Evolutionary conservation across 2,113 vertebrate species (phyloP).

Genomic region (Semnornis frantzii): DNA sequence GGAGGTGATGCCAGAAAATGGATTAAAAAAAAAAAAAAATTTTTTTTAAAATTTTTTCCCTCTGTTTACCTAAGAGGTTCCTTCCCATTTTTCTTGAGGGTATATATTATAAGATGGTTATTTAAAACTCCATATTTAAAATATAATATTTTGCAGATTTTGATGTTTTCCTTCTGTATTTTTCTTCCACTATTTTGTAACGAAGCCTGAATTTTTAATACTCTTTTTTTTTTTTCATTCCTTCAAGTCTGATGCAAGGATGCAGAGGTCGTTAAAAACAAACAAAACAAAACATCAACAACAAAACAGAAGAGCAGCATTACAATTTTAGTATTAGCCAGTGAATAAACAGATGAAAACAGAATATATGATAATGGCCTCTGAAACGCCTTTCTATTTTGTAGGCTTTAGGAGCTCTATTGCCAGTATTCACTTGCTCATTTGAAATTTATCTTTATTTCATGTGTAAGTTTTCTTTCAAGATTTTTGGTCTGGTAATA

Average conservation of each 20-base stretch:
- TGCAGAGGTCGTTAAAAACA: too few species aligned
- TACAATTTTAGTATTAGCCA: neutral
- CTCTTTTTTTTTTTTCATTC: neutral
- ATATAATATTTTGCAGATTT: neutral
- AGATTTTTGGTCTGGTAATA: neutral
- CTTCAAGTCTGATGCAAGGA: neutral
- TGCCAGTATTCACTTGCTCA: neutral
- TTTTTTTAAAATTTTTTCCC: neutral
- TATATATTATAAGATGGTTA: neutral
- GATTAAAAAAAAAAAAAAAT: neutral
- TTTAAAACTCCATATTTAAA: neutral
- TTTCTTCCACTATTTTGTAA: accelerated
- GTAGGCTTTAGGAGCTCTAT: neutral
- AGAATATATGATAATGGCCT: neutral
- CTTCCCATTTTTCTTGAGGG: neutral
- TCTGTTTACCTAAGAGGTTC: neutral
- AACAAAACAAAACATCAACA: too few species aligned
- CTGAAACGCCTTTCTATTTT: neutral
- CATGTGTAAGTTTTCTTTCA: neutral
- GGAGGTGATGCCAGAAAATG: neutral
- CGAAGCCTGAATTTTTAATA: neutral
- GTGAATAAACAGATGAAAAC: neutral
- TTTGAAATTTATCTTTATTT: neutral
- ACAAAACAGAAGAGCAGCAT: neutral
- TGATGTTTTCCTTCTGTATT: neutral